Evolutionary conservation across 2,797 vertebrate genomes (phyloP).

Genomic region (Phrynocephalus guinanensis): DNA sequence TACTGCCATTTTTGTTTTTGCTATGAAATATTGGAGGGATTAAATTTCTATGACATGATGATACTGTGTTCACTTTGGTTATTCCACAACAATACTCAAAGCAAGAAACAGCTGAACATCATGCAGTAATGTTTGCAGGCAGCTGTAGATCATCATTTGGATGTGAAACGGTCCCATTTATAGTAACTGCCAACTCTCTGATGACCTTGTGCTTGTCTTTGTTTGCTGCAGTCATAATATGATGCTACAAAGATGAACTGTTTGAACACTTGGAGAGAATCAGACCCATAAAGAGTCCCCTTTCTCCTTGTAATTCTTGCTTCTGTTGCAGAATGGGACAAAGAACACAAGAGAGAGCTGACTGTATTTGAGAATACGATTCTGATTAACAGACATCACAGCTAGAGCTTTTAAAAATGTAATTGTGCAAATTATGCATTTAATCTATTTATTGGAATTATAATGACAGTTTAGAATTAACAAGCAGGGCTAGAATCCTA

Average conservation of each 20-base stretch:
- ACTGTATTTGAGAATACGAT: background rate
- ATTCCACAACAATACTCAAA: background rate
- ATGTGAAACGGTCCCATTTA: background rate
- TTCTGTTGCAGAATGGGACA: background rate
- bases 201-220: background rate
- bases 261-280: background rate
- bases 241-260: background rate
- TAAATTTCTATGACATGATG: background rate
- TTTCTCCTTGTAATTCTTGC: background rate
- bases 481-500: too few species aligned
- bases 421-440: background rate
- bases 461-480: too few species aligned
- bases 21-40: background rate
- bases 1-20: background rate
- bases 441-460: too few species aligned
- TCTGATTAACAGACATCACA: fast-evolving
- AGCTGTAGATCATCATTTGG: slow-evolving; percentile 16
- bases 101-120: background rate
- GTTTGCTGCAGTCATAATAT: background rate
- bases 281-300: background rate
- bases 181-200: background rate
- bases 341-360: background rate
- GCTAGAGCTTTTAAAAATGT: background rate
- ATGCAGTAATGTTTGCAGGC: background rate
- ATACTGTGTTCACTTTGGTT: background rate